phyloP scores from a whole-genome alignment of 1,140 invertebrate species.

The Diprion similis region DNA sequence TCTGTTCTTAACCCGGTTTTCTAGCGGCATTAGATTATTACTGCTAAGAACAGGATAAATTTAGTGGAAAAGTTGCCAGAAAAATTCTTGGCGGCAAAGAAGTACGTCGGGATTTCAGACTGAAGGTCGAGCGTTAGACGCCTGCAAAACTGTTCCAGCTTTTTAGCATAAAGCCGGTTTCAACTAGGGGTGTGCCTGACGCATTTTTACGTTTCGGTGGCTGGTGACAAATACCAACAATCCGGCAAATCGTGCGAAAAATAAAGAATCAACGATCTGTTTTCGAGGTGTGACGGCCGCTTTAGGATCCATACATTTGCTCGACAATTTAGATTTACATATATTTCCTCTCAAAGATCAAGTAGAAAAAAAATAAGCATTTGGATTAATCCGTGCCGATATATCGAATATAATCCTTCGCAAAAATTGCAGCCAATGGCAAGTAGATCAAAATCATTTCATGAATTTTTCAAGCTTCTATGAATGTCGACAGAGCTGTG shows the following conservation, averaged over 20 bases:
- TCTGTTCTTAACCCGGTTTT: no score
- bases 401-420: no score
- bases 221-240: constrained; percentile 14
- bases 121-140: not conserved
- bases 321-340: not conserved
- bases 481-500: no score
- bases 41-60: not conserved
- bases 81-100: not conserved
- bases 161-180: constrained; percentile 5
- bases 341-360: no score
- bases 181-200: not conserved
- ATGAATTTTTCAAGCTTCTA: no score
- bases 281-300: not conserved
- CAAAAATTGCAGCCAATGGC: no score
- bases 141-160: not conserved
- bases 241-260: not conserved
- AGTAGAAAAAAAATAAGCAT: no score
- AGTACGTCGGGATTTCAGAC: not conserved
- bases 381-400: no score
- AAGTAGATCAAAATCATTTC: no score
- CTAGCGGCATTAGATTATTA: no score
- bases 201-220: not conserved
- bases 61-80: not conserved
- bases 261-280: not conserved
- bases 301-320: not conserved